A percentile compares a stretch with the other conserved stretches of the same genome.
phyloP scores from a whole-genome alignment of 2,888 invertebrate species.

The Adineta ricciae region DNA sequence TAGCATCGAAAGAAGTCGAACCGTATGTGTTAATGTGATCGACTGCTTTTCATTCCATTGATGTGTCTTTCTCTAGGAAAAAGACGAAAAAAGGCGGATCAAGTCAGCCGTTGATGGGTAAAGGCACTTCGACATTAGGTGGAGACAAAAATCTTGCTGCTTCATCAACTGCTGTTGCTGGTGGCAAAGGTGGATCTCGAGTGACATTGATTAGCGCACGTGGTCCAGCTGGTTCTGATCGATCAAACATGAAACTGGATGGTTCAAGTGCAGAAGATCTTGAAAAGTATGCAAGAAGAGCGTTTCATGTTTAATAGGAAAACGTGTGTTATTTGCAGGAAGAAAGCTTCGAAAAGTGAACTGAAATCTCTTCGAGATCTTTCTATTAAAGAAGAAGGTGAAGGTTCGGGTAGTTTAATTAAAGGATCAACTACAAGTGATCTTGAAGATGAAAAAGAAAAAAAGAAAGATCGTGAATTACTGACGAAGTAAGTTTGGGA shows the following conservation, averaged over 20 bases:
- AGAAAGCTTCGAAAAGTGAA: neutral
- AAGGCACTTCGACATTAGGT: neutral
- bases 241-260: neutral
- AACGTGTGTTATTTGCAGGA: neutral
- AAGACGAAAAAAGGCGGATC: neutral
- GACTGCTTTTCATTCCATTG: neutral
- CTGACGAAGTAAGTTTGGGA: neutral
- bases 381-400: neutral
- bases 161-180: neutral
- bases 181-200: neutral
- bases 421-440: neutral
- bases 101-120: neutral
- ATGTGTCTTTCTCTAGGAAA: neutral
- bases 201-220: neutral
- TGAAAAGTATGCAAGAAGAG: neutral
- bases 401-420: neutral
- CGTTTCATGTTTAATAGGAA: neutral
- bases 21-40: neutral
- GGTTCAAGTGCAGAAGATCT: neutral
- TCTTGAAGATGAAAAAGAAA: constrained; percentile 1
- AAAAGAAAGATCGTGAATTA: constrained; percentile 6
- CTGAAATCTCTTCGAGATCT: neutral
- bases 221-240: neutral
- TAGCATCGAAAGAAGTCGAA: neutral
- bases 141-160: neutral